Percentiles rank a stretch among this genome's conserved stretches.
Conservation (phyloP, 1,140 invertebrate species). For the Cherax quadricarinatus region DNA sequence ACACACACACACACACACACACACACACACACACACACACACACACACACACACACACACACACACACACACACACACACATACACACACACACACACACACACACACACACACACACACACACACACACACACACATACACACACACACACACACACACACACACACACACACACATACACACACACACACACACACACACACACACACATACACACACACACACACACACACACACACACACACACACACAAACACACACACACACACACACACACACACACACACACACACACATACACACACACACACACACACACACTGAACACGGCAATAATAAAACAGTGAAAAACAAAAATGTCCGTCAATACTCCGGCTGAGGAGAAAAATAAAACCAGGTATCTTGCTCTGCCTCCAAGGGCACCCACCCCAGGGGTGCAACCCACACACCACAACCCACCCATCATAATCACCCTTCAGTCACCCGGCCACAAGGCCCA, state of each 20-base stretch:
- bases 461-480: not conserved
- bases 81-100: not conserved
- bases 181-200: not conserved
- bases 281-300: not conserved
- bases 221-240: not conserved
- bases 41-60: too few relatives aligned
- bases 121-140: not conserved
- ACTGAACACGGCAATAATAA: not conserved
- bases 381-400: conserved; percentile 21
- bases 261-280: not conserved
- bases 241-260: not conserved
- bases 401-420: conserved; percentile 4
- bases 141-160: too few relatives aligned
- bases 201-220: not conserved
- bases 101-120: not conserved
- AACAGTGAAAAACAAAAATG: conserved; percentile 32
- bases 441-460: not conserved
- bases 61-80: not conserved
- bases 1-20: not conserved
- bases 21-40: not conserved
- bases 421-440: not conserved
- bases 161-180: not conserved
- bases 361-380: not conserved
- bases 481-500: not conserved
- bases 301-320: not conserved